Percentiles rank a stretch among this genome's conserved stretches.
Evolutionary conservation across 2,888 invertebrate genomes (phyloP).

Genomic region (Nineta flava): DNA sequence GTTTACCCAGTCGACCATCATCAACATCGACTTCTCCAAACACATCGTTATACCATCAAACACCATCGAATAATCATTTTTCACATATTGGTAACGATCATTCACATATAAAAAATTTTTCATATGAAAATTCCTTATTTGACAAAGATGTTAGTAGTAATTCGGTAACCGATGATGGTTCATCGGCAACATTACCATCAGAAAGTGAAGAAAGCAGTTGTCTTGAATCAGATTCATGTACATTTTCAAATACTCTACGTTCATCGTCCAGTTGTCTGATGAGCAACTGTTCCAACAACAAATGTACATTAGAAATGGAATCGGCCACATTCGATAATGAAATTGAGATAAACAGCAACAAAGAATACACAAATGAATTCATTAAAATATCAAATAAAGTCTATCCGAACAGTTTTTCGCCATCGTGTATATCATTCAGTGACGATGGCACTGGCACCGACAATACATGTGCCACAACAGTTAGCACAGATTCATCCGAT

Average conservation of each 20-base stretch:
- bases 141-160: not conserved
- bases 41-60: not conserved
- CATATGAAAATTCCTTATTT: not conserved
- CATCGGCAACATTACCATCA: not conserved
- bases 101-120: not conserved
- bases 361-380: not conserved
- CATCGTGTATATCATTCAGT: not conserved
- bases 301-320: not conserved
- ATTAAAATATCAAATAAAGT: not conserved
- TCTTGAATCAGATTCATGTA: not conserved
- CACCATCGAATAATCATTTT: not conserved
- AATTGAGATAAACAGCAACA: not conserved
- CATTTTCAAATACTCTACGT: not conserved
- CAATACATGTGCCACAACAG: not conserved
- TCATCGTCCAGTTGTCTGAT: not conserved
- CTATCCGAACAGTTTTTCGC: not conserved
- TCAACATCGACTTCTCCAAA: not conserved
- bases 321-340: not conserved
- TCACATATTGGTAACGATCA: not conserved
- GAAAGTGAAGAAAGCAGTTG: not conserved
- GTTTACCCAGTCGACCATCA: not conserved
- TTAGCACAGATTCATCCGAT: not conserved
- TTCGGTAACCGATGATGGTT: not conserved
- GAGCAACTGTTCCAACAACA: not conserved
- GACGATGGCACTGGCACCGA: not conserved